phyloP scores from a whole-genome alignment of 1,140 invertebrate species.

The Hetaerina americana region DNA sequence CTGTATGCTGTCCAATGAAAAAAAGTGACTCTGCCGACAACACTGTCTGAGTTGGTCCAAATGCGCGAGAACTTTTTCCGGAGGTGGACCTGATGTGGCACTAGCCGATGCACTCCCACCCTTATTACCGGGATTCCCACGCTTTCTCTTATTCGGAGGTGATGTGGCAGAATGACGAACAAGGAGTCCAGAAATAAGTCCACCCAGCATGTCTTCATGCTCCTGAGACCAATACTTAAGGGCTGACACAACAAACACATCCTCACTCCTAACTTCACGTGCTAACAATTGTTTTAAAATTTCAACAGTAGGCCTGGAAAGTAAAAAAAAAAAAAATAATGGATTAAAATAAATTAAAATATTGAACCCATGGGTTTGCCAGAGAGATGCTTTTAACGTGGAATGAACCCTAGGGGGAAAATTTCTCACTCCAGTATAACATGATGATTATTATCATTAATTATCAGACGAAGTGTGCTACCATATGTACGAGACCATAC shows the following conservation, averaged over 20 bases:
- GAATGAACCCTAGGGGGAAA: too few relatives aligned
- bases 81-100: slow-evolving; percentile 36
- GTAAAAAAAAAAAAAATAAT: too few relatives aligned
- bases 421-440: too few relatives aligned
- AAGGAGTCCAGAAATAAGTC: slow-evolving; percentile 62
- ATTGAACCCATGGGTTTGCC: too few relatives aligned
- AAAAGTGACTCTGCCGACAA: slow-evolving; percentile 50
- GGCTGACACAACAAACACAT: slow-evolving; percentile 75
- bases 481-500: too few relatives aligned
- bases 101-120: slow-evolving; percentile 21
- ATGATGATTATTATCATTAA: too few relatives aligned
- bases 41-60: slow-evolving; percentile 77
- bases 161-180: slow-evolving; percentile 67
- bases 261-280: slow-evolving; percentile 55
- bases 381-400: too few relatives aligned
- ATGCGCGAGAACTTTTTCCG: slow-evolving; percentile 76
- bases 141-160: slow-evolving; percentile 82
- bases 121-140: slow-evolving; percentile 28
- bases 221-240: slow-evolving; percentile 87
- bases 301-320: slow-evolving; percentile 63
- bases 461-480: too few relatives aligned
- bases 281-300: slow-evolving; percentile 71
- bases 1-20: slow-evolving; percentile 74
- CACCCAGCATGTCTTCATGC: slow-evolving; percentile 76
- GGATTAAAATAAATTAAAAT: too few relatives aligned